Evolutionary conservation across 2,797 vertebrate genomes (phyloP).

Genomic region (Tympanoctomys barrerae): DNA sequence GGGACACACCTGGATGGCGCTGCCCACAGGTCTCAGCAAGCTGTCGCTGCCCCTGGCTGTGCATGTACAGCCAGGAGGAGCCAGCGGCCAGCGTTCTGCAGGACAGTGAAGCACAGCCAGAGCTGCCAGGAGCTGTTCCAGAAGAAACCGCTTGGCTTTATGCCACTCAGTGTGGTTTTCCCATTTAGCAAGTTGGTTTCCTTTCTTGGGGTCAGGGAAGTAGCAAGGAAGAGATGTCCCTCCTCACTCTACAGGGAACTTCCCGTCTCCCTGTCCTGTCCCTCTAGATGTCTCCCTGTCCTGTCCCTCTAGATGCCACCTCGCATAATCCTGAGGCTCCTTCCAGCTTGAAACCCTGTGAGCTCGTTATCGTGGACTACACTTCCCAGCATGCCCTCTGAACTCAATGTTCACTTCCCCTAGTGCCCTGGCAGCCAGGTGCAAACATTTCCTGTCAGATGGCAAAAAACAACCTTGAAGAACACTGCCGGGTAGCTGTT

Average conservation of each 20-base stretch:
- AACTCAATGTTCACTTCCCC: conserved; percentile 82
- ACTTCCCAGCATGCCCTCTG: conserved; percentile 86
- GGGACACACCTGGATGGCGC: background rate
- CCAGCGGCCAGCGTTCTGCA: accelerated
- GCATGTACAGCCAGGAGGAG: background rate
- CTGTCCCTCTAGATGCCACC: background rate
- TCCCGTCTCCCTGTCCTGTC: background rate
- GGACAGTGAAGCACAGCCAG: background rate
- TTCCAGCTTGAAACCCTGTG: background rate
- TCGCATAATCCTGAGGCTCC: background rate
- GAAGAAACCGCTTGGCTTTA: background rate
- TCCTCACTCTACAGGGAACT: background rate
- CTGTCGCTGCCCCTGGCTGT: background rate
- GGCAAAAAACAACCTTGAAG: conserved; percentile 74
- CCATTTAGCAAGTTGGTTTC: no score
- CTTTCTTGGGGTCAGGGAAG: background rate
- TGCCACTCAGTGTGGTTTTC: background rate
- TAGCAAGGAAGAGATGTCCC: accelerated
- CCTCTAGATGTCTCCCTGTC: background rate
- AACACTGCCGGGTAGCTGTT: conserved; percentile 75
- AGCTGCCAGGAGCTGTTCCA: background rate
- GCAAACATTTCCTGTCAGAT: conserved; percentile 44
- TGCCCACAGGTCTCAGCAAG: background rate
- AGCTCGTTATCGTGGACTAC: conserved; percentile 80
- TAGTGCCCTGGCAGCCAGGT: conserved; percentile 57